A percentile compares a stretch with the other conserved stretches of the same genome.
Evolutionary conservation across 2,797 vertebrate species (phyloP).

Genomic region (Poecile montanus): DNA sequence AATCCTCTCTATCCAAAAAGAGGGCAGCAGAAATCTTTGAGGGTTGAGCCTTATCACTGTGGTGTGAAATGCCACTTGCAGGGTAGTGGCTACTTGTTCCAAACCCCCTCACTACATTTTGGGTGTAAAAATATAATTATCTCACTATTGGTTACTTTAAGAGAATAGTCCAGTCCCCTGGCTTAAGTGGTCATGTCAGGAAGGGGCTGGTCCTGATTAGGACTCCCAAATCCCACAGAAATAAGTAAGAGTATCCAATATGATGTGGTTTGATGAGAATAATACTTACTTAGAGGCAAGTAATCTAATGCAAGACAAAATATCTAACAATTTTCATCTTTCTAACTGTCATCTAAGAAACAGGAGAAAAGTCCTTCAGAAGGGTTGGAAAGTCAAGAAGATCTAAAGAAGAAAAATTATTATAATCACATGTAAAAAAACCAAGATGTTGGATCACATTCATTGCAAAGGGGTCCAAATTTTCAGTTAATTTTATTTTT

Average conservation of each 20-base stretch:
- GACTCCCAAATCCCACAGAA: neutral
- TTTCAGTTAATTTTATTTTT: neutral
- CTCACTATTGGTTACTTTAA: neutral
- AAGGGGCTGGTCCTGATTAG: neutral
- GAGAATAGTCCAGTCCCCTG: neutral
- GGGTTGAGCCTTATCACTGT: neutral
- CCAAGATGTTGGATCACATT: neutral
- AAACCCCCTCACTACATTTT: neutral
- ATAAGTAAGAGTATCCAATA: neutral
- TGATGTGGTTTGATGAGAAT: neutral
- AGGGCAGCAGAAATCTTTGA: constrained; percentile 50
- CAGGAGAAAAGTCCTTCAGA: neutral
- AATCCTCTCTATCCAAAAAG: constrained; percentile 12
- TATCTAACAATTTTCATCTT: neutral
- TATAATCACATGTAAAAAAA: neutral
- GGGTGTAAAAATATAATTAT: neutral
- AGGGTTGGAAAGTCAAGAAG: neutral
- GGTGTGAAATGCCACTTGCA: neutral
- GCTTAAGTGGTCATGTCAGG: neutral
- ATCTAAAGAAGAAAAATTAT: neutral
- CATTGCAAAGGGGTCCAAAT: neutral
- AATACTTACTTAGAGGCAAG: neutral
- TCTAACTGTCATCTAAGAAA: neutral
- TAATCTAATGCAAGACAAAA: neutral
- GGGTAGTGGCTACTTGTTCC: neutral